Conservation (phyloP, 2,888 invertebrate genomes). For the Drosophila recens region DNA sequence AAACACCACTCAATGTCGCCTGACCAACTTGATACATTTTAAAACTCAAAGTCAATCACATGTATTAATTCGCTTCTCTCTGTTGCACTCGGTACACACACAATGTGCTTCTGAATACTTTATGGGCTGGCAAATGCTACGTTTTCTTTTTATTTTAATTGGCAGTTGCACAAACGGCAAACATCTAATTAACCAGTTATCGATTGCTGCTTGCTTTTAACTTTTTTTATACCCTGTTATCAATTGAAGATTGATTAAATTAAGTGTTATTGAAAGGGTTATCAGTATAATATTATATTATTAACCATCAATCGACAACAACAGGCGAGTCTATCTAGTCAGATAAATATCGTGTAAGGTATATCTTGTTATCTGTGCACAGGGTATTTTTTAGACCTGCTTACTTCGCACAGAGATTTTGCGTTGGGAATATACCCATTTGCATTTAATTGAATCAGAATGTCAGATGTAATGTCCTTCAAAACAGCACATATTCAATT, state of each 20-base stretch:
- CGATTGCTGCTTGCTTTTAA: neutral
- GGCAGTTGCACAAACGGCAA: neutral
- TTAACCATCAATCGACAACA: neutral
- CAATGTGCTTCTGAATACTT: neutral
- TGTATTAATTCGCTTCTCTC: neutral
- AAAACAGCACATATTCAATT: neutral
- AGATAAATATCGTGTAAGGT: neutral
- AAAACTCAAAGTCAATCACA: neutral
- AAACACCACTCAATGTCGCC: neutral
- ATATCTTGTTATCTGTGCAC: neutral
- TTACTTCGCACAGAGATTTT: neutral
- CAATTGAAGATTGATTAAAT: too few species aligned
- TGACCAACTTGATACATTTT: conserved; percentile 5
- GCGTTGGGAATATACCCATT: neutral
- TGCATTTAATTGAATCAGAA: conserved; percentile 1
- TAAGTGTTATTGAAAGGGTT: neutral
- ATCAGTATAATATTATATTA: neutral
- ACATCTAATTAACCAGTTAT: conserved; percentile 4
- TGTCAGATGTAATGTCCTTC: neutral
- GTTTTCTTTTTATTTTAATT: neutral
- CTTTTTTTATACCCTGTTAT: neutral
- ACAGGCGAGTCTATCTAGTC: neutral
- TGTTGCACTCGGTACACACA: neutral
- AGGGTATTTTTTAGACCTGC: neutral
- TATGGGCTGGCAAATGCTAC: neutral